Evolutionary conservation across 2,888 invertebrate genomes (phyloP).

Genomic region (Teleiodes luculella): DNA sequence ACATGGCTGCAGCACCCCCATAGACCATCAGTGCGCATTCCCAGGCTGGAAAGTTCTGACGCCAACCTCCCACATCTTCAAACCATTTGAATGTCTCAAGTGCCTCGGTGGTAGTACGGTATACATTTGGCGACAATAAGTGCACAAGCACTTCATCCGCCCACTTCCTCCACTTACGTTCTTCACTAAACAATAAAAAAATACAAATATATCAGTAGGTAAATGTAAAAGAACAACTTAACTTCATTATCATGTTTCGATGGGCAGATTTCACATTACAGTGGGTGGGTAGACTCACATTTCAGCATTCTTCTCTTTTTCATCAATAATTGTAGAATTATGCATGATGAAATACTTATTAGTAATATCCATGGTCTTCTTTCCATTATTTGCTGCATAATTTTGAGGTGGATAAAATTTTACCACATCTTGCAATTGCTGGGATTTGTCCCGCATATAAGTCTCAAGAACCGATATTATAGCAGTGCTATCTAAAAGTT

Average conservation of each 20-base stretch:
- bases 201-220: too few relatives aligned
- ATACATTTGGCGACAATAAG: slow-evolving; percentile 97
- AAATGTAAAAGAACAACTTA: too few relatives aligned
- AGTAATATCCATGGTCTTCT: slow-evolving; percentile 84
- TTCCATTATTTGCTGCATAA: slow-evolving; percentile 83
- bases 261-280: too few relatives aligned
- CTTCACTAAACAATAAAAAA: slow-evolving; percentile 85
- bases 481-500: slow-evolving; percentile 95
- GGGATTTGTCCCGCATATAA: slow-evolving; percentile 80
- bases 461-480: slow-evolving; percentile 94
- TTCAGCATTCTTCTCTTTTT: slow-evolving; percentile 73
- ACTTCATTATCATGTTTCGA: too few relatives aligned
- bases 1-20: slow-evolving; percentile 96
- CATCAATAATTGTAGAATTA: slow-evolving; percentile 76
- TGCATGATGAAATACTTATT: slow-evolving; percentile 95
- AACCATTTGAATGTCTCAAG: slow-evolving; percentile 96
- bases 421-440: slow-evolving; percentile 83
- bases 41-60: slow-evolving; percentile 90
- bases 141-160: slow-evolving; percentile 94
- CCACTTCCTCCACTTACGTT: slow-evolving; percentile 98
- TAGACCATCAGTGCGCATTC: slow-evolving; percentile 93
- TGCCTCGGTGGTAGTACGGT: slow-evolving; percentile 90
- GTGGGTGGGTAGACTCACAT: slow-evolving; percentile 63
- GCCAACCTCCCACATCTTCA: slow-evolving; percentile 95
- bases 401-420: slow-evolving; percentile 87